Percentiles rank a stretch among this genome's conserved stretches.
phyloP scores from a whole-genome alignment of 2,113 vertebrate genomes.

The Tragelaphus buxtoni region DNA sequence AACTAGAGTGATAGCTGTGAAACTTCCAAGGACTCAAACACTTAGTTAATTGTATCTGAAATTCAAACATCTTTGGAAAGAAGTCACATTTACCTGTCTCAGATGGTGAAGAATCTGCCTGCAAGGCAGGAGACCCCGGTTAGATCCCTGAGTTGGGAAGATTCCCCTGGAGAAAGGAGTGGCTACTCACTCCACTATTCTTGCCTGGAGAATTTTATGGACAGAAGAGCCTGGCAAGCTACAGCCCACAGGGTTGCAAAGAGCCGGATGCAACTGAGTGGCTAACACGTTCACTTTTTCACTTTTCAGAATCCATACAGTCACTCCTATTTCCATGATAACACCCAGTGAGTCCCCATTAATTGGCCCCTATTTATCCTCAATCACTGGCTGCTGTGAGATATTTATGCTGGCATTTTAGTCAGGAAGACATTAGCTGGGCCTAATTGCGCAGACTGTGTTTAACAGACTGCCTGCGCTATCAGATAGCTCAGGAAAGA shows the following conservation, averaged over 20 bases:
- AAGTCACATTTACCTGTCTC: conserved; percentile 25
- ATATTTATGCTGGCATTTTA: conserved; percentile 48
- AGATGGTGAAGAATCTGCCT: neutral
- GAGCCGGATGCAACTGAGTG: rapidly evolving
- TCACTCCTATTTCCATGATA: conserved; percentile 29
- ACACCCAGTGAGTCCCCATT: conserved; percentile 53
- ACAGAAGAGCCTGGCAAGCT: neutral
- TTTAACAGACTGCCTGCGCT: conserved; percentile 49
- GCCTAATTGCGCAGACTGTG: conserved; percentile 43
- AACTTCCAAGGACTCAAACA: neutral
- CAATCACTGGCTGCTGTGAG: conserved; percentile 33
- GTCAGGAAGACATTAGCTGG: conserved; percentile 57
- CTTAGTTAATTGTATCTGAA: conserved; percentile 32
- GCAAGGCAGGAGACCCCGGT: neutral
- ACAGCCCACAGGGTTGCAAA: neutral
- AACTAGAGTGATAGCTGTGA: neutral
- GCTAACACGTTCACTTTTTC: neutral
- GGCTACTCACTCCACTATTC: neutral
- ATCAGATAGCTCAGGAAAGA: conserved; percentile 52
- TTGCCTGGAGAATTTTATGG: neutral
- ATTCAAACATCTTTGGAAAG: conserved; percentile 24
- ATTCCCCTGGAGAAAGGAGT: neutral
- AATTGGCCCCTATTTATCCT: conserved; percentile 50
- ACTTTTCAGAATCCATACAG: conserved; percentile 30
- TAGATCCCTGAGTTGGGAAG: neutral